A percentile compares a stretch with the other conserved stretches of the same genome.
Conservation (phyloP, 2,797 vertebrate genomes). For the Malurus leucopterus region DNA sequence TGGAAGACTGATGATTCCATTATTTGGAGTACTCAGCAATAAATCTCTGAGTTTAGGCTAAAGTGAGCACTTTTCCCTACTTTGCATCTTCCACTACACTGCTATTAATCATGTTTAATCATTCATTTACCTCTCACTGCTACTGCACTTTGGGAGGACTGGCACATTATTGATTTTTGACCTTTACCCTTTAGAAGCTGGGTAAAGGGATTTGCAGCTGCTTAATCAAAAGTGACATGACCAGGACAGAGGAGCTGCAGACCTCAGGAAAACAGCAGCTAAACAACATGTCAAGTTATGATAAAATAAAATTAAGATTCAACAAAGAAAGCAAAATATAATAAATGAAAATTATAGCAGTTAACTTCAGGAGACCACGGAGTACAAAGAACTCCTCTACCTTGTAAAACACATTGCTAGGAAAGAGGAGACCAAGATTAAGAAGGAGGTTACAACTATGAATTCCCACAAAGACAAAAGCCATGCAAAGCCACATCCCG, state of each 20-base stretch:
- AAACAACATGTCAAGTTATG: slow-evolving; percentile 56
- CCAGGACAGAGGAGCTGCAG: slow-evolving; percentile 15
- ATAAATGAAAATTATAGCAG: slow-evolving; percentile 31
- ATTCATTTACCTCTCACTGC: slow-evolving; percentile 62
- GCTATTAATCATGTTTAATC: slow-evolving; percentile 76
- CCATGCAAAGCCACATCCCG: not conserved
- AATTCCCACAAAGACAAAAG: not conserved
- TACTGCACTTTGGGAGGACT: slow-evolving; percentile 42
- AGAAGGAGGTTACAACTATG: not conserved
- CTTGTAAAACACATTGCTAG: not conserved
- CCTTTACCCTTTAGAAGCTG: slow-evolving; percentile 49
- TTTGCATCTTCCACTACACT: slow-evolving; percentile 60
- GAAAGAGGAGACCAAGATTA: not conserved
- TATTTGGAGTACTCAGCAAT: slow-evolving; percentile 70
- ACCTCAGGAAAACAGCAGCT: slow-evolving; percentile 56
- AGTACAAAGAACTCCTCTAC: not conserved
- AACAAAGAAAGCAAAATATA: slow-evolving; percentile 38
- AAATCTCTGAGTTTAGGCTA: slow-evolving; percentile 67
- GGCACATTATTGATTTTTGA: slow-evolving; percentile 51
- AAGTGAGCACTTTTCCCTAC: slow-evolving; percentile 62
- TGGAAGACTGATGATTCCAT: slow-evolving; percentile 77
- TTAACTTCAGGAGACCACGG: not conserved
- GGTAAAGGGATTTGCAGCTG: slow-evolving; percentile 36
- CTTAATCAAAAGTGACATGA: slow-evolving; percentile 42
- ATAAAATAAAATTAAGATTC: slow-evolving; percentile 64